Percentiles rank a stretch among this genome's conserved stretches.
Conservation (phyloP, 2,797 vertebrate species). For the Catostomus latipinnis region DNA sequence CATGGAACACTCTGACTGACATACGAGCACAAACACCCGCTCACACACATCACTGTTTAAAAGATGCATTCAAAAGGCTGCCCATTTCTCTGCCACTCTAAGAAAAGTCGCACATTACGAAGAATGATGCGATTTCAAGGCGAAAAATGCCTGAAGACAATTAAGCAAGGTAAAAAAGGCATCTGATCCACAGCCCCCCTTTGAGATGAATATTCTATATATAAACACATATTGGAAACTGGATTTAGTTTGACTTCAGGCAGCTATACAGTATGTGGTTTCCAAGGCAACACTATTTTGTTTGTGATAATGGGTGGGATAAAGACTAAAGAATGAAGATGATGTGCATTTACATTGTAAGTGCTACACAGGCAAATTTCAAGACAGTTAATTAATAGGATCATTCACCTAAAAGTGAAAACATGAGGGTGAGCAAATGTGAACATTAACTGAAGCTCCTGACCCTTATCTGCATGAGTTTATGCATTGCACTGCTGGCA, state of each 20-base stretch:
- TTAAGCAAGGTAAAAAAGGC: constrained; percentile 60
- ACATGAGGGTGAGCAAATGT: not conserved
- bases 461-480: no score
- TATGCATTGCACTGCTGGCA: no score
- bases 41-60: constrained; percentile 14
- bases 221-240: constrained; percentile 64
- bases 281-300: constrained; percentile 67
- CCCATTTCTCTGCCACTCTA: constrained; percentile 48
- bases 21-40: constrained; percentile 36
- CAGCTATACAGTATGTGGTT: constrained; percentile 61
- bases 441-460: no score
- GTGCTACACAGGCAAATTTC: constrained; percentile 30
- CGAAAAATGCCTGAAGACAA: constrained; percentile 60
- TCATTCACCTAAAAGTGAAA: not conserved
- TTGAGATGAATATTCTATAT: constrained; percentile 61
- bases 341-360: constrained; percentile 47
- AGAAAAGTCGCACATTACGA: constrained; percentile 44
- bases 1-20: constrained; percentile 40
- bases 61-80: constrained; percentile 38
- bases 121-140: constrained; percentile 56
- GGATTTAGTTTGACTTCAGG: constrained; percentile 67
- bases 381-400: not conserved
- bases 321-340: constrained; percentile 35
- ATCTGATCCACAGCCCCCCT: constrained; percentile 61
- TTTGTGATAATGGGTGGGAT: constrained; percentile 57